phyloP scores from a whole-genome alignment of 2,113 vertebrate species.

The Oryzias celebensis region DNA sequence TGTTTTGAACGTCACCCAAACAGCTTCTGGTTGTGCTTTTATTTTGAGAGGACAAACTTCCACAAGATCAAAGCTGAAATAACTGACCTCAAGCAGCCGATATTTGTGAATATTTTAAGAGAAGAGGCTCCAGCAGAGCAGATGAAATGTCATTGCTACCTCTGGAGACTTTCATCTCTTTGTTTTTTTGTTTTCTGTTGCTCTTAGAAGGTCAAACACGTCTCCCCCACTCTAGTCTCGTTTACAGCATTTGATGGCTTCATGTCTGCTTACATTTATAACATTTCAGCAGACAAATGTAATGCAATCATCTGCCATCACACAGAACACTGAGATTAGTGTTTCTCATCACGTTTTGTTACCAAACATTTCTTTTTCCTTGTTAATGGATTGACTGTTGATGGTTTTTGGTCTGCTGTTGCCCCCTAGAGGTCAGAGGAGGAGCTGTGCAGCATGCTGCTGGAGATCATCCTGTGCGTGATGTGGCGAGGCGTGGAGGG shows the following conservation, averaged over 20 bases:
- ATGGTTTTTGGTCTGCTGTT: not conserved
- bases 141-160: slow-evolving; percentile 17
- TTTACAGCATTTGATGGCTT: no score
- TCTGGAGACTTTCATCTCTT: slow-evolving; percentile 28
- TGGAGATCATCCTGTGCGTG: slow-evolving; percentile 85
- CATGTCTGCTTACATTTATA: no score
- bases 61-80: no score
- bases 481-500: slow-evolving; percentile 95
- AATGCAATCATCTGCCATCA: no score
- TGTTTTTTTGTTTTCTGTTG: slow-evolving; percentile 1
- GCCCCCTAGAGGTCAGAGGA: slow-evolving; percentile 80
- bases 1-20: not conserved
- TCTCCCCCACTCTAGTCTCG: no score
- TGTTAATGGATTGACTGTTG: not conserved
- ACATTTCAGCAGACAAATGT: no score
- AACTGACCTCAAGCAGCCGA: no score
- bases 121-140: slow-evolving; percentile 2
- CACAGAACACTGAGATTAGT: no score
- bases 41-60: no score
- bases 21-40: not conserved
- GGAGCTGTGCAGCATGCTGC: slow-evolving; percentile 86
- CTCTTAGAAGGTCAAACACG: not conserved
- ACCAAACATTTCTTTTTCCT: not conserved
- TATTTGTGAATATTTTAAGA: not conserved
- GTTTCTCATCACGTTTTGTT: no score